Percentiles rank a stretch among this genome's conserved stretches.
Conservation (phyloP, 2,888 invertebrate genomes). For the Oscheius myriophilus region DNA sequence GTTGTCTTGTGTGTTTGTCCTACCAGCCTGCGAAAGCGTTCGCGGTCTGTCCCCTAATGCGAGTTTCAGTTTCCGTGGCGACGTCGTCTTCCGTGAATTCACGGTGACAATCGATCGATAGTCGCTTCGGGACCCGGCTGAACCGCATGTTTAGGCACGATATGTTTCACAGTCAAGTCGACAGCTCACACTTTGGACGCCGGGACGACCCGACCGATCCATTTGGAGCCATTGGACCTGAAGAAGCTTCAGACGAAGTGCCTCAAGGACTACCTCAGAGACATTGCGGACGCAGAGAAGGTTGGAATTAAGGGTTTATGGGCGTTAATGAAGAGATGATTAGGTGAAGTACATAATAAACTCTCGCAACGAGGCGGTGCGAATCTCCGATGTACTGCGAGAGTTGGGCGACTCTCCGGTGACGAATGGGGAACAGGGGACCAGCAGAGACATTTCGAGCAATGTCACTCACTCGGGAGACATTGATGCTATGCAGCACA, state of each 20-base stretch:
- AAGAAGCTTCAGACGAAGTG: constrained; percentile 69
- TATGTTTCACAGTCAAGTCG: constrained; percentile 63
- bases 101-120: no score
- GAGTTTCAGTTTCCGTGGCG: no score
- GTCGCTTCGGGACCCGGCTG: no score
- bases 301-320: constrained; percentile 13
- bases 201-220: constrained; percentile 56
- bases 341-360: constrained; percentile 67
- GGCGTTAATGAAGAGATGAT: no score
- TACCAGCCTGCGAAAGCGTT: no score
- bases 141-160: constrained; percentile 44
- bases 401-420: constrained; percentile 47
- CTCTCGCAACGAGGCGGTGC: constrained; percentile 53
- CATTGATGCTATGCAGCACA: constrained; percentile 67
- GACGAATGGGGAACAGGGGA: constrained; percentile 40
- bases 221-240: constrained; percentile 68
- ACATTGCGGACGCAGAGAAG: constrained; percentile 69
- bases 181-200: constrained; percentile 57
- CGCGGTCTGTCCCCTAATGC: no score
- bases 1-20: no score
- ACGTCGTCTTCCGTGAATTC: no score
- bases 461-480: constrained; percentile 68
- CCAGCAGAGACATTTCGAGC: constrained; percentile 51
- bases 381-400: constrained; percentile 59
- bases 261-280: constrained; percentile 66